Conservation (phyloP, 2,113 vertebrate genomes). For the Potamarius usumacintae region DNA sequence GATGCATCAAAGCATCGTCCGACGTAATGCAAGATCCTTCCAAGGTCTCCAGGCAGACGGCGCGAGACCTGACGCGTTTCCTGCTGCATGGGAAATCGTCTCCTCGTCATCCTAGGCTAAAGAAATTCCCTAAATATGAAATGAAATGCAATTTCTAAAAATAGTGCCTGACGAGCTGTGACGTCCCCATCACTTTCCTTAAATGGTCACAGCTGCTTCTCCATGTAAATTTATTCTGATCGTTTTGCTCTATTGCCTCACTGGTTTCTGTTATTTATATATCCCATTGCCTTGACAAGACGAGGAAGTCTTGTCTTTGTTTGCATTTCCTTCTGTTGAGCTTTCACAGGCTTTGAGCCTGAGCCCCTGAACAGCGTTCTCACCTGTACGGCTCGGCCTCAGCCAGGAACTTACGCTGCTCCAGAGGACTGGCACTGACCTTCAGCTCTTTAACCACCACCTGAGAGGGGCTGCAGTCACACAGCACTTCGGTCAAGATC, state of each 20-base stretch:
- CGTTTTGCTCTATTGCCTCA: neutral
- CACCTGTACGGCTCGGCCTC: constrained; percentile 91
- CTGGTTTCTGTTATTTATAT: too few species aligned
- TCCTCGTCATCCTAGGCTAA: neutral
- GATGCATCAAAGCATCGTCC: too few species aligned
- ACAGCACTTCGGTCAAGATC: constrained; percentile 88
- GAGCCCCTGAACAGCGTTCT: neutral
- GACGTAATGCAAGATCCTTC: neutral
- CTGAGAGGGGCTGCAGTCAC: constrained; percentile 87
- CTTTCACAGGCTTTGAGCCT: neutral
- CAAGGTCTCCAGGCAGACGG: neutral
- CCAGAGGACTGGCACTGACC: constrained; percentile 83
- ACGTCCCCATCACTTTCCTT: neutral
- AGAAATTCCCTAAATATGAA: too few species aligned
- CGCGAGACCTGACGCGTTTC: neutral
- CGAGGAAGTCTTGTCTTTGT: neutral
- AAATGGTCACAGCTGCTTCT: neutral
- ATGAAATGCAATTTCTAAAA: too few species aligned
- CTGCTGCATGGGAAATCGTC: neutral
- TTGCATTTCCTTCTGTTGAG: neutral
- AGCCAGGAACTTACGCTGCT: constrained; percentile 89
- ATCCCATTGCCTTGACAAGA: too few species aligned
- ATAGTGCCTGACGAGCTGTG: neutral
- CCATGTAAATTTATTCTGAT: neutral
- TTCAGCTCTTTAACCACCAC: constrained; percentile 91